Base-by-base conservation (phyloP, 2,888 invertebrate genomes). In the Thymelicus acteon region DNA sequence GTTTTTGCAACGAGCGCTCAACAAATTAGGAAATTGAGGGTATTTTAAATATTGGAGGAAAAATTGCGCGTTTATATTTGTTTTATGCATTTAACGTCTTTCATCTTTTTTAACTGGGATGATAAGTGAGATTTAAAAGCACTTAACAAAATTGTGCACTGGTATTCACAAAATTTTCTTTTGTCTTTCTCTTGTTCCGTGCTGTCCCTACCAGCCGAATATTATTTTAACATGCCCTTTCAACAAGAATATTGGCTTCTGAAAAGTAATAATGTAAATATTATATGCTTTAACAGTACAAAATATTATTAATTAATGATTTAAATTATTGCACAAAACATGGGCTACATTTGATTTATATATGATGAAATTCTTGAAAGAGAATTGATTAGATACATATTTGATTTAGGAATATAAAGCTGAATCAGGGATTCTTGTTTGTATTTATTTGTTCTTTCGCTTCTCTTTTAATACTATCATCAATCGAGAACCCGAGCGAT, bases 401-500 rank as follows among this genome's bases (percentile, higher is more conserved):
- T 44, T 44, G 8, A 40, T 40, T 6, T 44, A 44, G 12, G 0
- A 64, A 40, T 15, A 44, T 40, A 64, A 64, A n/a, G 31, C 63
- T 63, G 13, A 49, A 15, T 63, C 19, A 2, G 52, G 15, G 13
- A 58, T 31, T 48, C 24, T 52, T 61, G 31, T 67, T 67, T 52
- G 52, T 66, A 19, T 47, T 13, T 44, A 31, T 40, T 61, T 68
- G 31, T 54, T 31, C 7, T 37, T 40, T 52, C 31, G 31, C 31
- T 68, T 52, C 40, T 54, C 37, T 39, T 47, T 57, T 62, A 57
- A 57, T 69, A 63, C 57, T 19, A 63, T 48, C 68, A 57, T 62
- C 68, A 57, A 67, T 67, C 62, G 44, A n/a, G n/a, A 15, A 62
- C 37, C 68, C 68, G 44, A 60, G 10, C 8, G 60, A 62, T 47